These are phyloP conservation scores for Torymus texanus DNA, from an alignment of 2,888 invertebrate genomes.

Conservation along the genomic window DNA sequence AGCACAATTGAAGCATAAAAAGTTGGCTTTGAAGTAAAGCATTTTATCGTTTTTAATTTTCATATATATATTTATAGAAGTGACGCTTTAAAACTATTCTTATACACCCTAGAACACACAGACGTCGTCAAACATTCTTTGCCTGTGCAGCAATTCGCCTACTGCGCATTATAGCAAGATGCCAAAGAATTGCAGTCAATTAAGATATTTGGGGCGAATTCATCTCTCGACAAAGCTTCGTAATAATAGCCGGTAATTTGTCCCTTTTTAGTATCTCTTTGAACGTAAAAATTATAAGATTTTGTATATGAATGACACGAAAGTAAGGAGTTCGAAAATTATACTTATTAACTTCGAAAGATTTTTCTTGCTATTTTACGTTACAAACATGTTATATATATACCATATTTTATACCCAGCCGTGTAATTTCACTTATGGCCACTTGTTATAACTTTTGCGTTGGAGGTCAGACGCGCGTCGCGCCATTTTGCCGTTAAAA, in stretches of 20 bases:
- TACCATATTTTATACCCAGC: too few relatives aligned
- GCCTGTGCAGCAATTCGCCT: constrained; percentile 24
- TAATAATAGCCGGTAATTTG: constrained; percentile 15
- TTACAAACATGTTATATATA: too few relatives aligned
- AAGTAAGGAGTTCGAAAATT: too few relatives aligned
- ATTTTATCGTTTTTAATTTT: constrained; percentile 15
- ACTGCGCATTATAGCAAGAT: constrained; percentile 33
- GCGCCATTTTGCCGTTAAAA: too few relatives aligned
- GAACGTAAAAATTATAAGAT: neutral
- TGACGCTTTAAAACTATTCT: constrained; percentile 25
- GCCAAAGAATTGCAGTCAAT: constrained; percentile 54
- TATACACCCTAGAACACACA: neutral
- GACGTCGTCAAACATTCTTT: constrained; percentile 31
- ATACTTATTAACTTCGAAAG: too few relatives aligned
- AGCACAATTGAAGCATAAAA: neutral
- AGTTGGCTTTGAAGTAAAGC: too few relatives aligned
- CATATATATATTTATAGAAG: constrained; percentile 15
- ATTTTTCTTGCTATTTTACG: too few relatives aligned
- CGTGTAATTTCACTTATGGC: too few relatives aligned
- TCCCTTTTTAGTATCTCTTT: neutral
- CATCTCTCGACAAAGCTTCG: constrained; percentile 36
- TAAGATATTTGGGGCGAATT: constrained; percentile 56
- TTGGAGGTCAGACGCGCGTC: too few relatives aligned
- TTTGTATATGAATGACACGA: too few relatives aligned
- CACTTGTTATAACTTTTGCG: too few relatives aligned